Percentiles rank a stretch among this genome's conserved stretches.
Evolutionary conservation across 2,888 invertebrate species (phyloP).

Genomic region (Leptothorax acervorum): DNA sequence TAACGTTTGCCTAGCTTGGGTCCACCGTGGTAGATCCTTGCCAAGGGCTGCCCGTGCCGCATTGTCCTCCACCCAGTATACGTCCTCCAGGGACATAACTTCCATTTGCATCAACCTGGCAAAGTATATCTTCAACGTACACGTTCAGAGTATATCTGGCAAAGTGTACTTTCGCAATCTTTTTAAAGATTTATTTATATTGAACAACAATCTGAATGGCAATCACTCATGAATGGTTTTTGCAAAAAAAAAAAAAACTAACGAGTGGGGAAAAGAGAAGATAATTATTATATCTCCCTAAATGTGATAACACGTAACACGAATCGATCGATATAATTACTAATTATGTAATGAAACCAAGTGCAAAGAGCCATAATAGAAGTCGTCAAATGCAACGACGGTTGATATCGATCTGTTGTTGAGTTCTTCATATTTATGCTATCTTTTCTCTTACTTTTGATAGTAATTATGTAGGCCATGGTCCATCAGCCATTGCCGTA

Average conservation of each 20-base stretch:
- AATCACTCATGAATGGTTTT: background rate
- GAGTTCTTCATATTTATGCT: background rate
- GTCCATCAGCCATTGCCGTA: slow-evolving; percentile 94
- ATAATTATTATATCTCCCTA: background rate
- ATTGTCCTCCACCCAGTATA: slow-evolving; percentile 95
- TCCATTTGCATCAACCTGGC: slow-evolving; percentile 91
- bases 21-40: slow-evolving; percentile 93
- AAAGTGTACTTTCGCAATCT: background rate
- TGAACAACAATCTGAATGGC: background rate
- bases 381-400: background rate
- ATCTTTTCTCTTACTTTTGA: slow-evolving; percentile 87
- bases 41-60: slow-evolving; percentile 92
- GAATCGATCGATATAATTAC: background rate
- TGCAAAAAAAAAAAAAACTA: background rate
- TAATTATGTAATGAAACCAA: background rate
- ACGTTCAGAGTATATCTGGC: background rate
- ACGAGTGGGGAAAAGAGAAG: background rate
- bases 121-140: slow-evolving; percentile 11
- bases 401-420: background rate
- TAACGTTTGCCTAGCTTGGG: slow-evolving; percentile 92
- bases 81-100: slow-evolving; percentile 95
- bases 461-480: slow-evolving; percentile 91
- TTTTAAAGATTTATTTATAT: background rate
- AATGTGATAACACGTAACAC: background rate
- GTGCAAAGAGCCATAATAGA: background rate